Evolutionary conservation across 2,888 invertebrate species (phyloP).

Genomic region (Merodon equestris): DNA sequence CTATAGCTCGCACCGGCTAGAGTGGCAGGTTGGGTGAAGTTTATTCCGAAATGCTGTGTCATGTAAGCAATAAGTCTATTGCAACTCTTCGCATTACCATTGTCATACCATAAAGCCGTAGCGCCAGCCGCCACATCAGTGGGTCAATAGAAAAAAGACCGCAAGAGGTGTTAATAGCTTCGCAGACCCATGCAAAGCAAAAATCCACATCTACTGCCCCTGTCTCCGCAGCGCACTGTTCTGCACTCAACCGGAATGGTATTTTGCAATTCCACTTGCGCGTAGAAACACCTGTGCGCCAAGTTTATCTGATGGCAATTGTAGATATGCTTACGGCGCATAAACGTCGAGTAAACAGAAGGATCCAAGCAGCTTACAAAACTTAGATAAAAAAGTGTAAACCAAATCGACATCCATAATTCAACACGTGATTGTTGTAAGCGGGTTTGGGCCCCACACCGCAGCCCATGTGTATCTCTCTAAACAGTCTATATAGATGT

Average conservation of each 20-base stretch:
- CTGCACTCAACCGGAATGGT: conserved; percentile 55
- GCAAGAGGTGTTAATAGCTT: conserved; percentile 36
- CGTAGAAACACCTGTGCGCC: conserved; percentile 47
- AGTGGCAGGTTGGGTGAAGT: too few species aligned
- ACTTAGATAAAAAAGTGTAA: conserved; percentile 3
- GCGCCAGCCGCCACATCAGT: conserved; percentile 36
- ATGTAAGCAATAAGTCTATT: too few species aligned
- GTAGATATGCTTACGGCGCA: background rate
- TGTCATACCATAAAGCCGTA: background rate
- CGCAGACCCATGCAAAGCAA: too few species aligned
- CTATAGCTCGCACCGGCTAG: too few species aligned
- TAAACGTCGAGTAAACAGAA: conserved; percentile 7
- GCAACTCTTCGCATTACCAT: background rate
- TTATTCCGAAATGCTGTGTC: too few species aligned
- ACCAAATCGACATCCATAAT: conserved; percentile 13
- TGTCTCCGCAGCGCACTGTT: conserved; percentile 8
- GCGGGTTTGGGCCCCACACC: conserved; percentile 19
- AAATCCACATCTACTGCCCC: background rate
- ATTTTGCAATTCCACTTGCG: conserved; percentile 40
- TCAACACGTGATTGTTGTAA: conserved; percentile 55
- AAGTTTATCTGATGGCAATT: conserved; percentile 17
- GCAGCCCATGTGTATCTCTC: background rate
- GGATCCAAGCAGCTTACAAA: background rate
- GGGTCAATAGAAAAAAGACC: conserved; percentile 40
- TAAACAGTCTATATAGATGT: background rate